These are phyloP conservation scores for Leptura quadrifasciata DNA, from an alignment of 2,888 invertebrate species.

Conservation along the genomic window DNA sequence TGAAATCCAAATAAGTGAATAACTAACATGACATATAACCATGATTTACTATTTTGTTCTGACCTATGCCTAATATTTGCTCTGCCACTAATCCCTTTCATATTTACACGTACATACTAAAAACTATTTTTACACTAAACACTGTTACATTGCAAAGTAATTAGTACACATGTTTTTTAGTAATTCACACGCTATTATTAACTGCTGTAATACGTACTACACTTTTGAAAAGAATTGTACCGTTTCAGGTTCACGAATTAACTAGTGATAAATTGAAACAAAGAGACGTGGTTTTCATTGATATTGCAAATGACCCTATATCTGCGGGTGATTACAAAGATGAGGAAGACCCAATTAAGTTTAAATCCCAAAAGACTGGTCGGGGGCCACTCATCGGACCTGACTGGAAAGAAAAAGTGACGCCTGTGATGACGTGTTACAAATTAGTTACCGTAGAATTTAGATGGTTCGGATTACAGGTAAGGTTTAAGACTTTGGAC, in stretches of 20 bases:
- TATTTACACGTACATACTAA: no score
- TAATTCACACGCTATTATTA: no score
- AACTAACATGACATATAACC: background rate
- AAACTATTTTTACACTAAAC: no score
- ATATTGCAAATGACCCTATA: constrained; percentile 95
- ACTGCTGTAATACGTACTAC: background rate
- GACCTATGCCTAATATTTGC: no score
- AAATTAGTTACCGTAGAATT: constrained; percentile 98
- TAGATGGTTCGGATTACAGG: constrained; percentile 98
- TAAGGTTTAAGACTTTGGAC: constrained; percentile 56
- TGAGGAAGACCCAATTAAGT: constrained; percentile 90
- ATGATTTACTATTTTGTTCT: background rate
- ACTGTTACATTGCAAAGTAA: no score
- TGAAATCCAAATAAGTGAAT: no score
- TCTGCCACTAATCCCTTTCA: no score
- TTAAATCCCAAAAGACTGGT: constrained; percentile 93
- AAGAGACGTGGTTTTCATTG: constrained; percentile 93
- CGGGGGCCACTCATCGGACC: constrained; percentile 90
- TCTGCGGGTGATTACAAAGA: constrained; percentile 89
- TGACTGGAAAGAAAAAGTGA: constrained; percentile 86
- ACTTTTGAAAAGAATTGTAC: background rate
- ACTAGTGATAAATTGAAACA: constrained; percentile 90
- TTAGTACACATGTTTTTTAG: no score
- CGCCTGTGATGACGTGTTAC: constrained; percentile 98
- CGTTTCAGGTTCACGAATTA: constrained; percentile 91